These are phyloP conservation scores for Phalacrocorax aristotelis DNA, from an alignment of 2,113 vertebrate genomes.

Conservation along the genomic window DNA sequence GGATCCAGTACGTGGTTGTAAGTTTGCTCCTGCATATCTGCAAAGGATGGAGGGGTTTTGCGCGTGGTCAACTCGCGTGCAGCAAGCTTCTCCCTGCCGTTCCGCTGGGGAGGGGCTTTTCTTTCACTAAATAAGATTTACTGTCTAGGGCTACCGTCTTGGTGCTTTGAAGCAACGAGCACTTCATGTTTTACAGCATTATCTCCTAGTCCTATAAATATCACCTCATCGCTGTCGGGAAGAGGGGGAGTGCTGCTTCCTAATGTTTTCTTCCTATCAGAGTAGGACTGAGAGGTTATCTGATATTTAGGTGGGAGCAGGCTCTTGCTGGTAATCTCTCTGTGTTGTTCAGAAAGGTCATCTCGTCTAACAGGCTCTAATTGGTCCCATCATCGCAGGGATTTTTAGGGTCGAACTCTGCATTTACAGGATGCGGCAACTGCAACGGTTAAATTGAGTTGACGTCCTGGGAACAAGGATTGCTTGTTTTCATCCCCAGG, in stretches of 20 bases:
- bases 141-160: background rate
- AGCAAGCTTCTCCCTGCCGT: background rate
- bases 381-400: background rate
- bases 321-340: background rate
- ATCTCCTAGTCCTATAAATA: background rate
- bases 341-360: background rate
- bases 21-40: accelerated
- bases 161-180: background rate
- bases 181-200: background rate
- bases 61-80: background rate
- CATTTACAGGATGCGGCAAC: background rate
- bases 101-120: background rate
- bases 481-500: background rate
- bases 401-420: background rate
- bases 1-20: accelerated
- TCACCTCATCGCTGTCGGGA: background rate
- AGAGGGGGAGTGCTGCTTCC: background rate
- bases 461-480: background rate
- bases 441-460: accelerated
- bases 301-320: background rate
- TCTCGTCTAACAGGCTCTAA: background rate
- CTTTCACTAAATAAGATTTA: background rate
- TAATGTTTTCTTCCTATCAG: background rate
- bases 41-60: background rate
- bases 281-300: background rate